Conservation (phyloP, 2,113 vertebrate species). For the Coturnix japonica region DNA sequence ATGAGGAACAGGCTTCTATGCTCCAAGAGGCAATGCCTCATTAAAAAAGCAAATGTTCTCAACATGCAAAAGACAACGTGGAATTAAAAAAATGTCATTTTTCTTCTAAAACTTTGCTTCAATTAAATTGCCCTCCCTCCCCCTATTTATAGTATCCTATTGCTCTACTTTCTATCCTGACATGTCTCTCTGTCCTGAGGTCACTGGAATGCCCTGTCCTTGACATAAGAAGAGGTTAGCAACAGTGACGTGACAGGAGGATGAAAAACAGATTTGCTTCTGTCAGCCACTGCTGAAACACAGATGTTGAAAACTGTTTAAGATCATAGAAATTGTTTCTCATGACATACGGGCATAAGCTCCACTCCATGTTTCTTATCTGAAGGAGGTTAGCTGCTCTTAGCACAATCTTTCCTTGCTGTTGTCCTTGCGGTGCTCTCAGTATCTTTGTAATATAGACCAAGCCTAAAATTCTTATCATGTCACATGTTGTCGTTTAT, state of each 20-base stretch:
- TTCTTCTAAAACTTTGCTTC: neutral
- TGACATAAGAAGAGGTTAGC: constrained; percentile 12
- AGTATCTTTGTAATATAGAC: neutral
- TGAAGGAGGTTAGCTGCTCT: neutral
- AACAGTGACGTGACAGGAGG: neutral
- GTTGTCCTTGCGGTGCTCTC: neutral
- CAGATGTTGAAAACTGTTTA: neutral
- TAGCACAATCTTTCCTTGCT: constrained; percentile 2
- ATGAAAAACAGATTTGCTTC: constrained; percentile 29
- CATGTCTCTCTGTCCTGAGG: neutral
- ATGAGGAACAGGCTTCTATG: neutral
- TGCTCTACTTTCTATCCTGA: neutral
- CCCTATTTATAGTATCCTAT: neutral
- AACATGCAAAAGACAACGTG: neutral
- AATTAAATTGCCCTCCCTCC: neutral
- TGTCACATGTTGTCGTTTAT: neutral
- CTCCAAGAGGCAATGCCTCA: neutral
- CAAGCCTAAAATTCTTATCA: constrained; percentile 3
- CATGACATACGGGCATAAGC: neutral
- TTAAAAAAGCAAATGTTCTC: neutral
- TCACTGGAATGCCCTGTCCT: constrained; percentile 12
- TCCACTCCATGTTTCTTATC: neutral
- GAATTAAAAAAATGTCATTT: neutral
- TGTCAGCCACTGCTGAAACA: neutral
- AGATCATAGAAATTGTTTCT: neutral